Conservation (phyloP, 2,888 invertebrate genomes). For the Fragum fragum region DNA sequence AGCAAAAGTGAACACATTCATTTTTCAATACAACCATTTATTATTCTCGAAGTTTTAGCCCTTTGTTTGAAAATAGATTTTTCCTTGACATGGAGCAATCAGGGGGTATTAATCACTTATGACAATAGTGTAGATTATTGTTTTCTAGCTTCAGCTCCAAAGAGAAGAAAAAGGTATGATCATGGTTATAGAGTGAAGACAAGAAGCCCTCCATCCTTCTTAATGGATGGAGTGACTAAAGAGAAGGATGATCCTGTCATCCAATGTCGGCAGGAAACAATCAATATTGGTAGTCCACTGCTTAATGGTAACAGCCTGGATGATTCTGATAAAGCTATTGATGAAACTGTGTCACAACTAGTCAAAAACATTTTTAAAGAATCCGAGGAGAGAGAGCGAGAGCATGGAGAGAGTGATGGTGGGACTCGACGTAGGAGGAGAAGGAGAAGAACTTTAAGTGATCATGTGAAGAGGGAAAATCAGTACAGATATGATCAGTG, state of each 20-base stretch:
- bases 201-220: not conserved
- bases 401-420: not conserved
- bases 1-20: too few species aligned
- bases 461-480: not conserved
- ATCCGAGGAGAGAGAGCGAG: constrained; percentile 38
- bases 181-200: not conserved
- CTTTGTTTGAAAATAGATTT: too few species aligned
- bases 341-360: constrained; percentile 49
- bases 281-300: not conserved
- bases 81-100: too few species aligned
- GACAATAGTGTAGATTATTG: too few species aligned
- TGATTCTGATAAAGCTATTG: constrained; percentile 31
- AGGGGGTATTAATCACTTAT: too few species aligned
- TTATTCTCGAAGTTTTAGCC: too few species aligned
- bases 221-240: not conserved
- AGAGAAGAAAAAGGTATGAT: not conserved
- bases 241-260: not conserved
- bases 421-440: not conserved
- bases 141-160: not conserved
- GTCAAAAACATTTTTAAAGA: constrained; percentile 52
- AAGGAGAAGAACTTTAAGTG: not conserved
- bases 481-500: not conserved
- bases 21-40: too few species aligned
- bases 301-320: not conserved
- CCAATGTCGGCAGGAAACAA: not conserved